Conservation (phyloP, 2,113 vertebrate species). For the Notothenia rossii region DNA sequence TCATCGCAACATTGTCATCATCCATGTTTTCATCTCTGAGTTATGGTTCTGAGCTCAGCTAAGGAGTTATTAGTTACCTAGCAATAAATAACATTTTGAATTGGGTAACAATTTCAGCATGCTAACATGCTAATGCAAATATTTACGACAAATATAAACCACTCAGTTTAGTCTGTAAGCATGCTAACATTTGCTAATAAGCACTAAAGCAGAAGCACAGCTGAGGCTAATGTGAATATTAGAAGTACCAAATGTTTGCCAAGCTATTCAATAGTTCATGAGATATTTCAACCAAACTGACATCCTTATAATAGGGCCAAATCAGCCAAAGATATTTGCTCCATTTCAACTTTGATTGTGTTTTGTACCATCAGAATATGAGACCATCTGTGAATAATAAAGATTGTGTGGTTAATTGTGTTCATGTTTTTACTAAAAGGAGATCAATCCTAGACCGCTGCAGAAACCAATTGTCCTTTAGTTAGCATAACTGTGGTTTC, state of each 20-base stretch:
- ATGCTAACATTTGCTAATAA: not conserved
- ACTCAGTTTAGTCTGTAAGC: not conserved
- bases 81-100: not conserved
- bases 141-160: not conserved
- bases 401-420: slow-evolving; percentile 39
- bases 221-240: not conserved
- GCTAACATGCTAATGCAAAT: not conserved
- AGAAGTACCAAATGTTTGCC: not conserved
- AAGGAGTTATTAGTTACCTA: not conserved
- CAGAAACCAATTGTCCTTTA: slow-evolving; percentile 48
- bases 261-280: not conserved
- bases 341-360: slow-evolving; percentile 16
- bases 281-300: not conserved
- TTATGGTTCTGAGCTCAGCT: slow-evolving; percentile 88
- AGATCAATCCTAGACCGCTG: slow-evolving; percentile 19
- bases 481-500: slow-evolving; percentile 63
- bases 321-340: not conserved
- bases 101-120: not conserved
- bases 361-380: slow-evolving; percentile 17
- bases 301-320: too few species aligned
- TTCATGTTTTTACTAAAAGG: slow-evolving; percentile 23
- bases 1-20: slow-evolving; percentile 87
- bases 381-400: slow-evolving; percentile 49
- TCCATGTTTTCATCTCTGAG: slow-evolving; percentile 89
- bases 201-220: not conserved